Conservation (phyloP, 2,113 vertebrate species). For the Phyllostomus hastatus region DNA sequence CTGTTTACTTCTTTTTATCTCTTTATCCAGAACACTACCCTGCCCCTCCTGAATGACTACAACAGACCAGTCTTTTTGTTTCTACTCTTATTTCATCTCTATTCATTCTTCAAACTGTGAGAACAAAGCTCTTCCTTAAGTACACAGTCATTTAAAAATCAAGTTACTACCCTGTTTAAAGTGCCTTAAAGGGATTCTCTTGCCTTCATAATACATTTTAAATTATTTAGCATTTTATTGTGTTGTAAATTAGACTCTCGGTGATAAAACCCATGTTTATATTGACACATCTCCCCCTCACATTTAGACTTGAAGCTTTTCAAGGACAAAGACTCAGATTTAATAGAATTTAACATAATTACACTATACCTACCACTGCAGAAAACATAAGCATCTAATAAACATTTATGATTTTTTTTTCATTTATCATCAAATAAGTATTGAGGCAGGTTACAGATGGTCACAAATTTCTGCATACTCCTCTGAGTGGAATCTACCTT, state of each 20-base stretch:
- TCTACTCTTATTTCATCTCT: neutral
- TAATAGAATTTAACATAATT: neutral
- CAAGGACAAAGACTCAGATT: neutral
- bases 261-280: neutral
- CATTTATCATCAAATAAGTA: neutral
- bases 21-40: neutral
- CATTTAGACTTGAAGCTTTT: neutral
- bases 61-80: neutral
- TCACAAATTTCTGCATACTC: neutral
- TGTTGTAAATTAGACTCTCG: neutral
- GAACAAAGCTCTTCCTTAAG: neutral
- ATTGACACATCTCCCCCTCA: neutral
- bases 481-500: neutral
- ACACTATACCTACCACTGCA: neutral
- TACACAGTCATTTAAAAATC: neutral
- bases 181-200: neutral
- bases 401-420: neutral
- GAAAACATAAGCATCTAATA: neutral
- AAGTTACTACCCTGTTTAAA: neutral
- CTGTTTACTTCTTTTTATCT: neutral
- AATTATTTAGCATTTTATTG: neutral
- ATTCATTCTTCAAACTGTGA: neutral
- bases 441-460: neutral
- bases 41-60: neutral
- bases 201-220: neutral